Evolutionary conservation across 1,140 invertebrate species (phyloP), one percentile per base, ranked within the genome.

Genomic region (Bombus sylvicola): DNA sequence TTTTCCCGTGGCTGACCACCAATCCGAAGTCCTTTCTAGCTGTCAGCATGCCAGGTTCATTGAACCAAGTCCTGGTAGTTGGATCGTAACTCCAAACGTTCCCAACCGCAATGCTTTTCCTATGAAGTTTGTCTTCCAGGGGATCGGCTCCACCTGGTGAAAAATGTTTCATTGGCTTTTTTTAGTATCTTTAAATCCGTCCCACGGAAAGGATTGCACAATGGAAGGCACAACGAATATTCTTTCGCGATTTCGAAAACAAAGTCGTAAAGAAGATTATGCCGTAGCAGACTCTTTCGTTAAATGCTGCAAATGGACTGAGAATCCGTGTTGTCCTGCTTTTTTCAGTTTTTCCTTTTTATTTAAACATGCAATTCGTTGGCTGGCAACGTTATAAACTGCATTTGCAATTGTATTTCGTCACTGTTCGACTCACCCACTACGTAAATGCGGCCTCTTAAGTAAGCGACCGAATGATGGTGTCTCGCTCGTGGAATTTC

Each of bases 11-110:
- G 89, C 95, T 95, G 0, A 95, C 96, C 25, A 96, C 95, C 4
- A 97, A 91, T 13, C 96, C 96, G 85, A 97, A 97, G 91, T 96
- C 96, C 92, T 96, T 96, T 85, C 96, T 94, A 8, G 96, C 92
- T 47, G 94, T 95, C 15, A 94, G 93, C 83, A 97, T 94, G 25
- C 93, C 95, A 31, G 95, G 92, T 89, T 97, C 96, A 77, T 94
- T 96, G 90, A 94, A 96, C 96, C 96, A 97, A n/a, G 92, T 94
- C 57, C 95, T 91, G 6, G 94, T 95, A 3, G 95, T 94, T 13
- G 96, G 96, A 88, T 97, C 96, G 87, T 95, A 96, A 90, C 96
- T 96, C 96, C 96, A 97, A 18, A 96, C 96, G 3, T 95, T 96
- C 12, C 95, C 95, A 0, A 96, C 95, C 6, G 96, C 95, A 6